Base-by-base conservation (phyloP, 2,113 vertebrate species). In the Phycodurus eques region DNA sequence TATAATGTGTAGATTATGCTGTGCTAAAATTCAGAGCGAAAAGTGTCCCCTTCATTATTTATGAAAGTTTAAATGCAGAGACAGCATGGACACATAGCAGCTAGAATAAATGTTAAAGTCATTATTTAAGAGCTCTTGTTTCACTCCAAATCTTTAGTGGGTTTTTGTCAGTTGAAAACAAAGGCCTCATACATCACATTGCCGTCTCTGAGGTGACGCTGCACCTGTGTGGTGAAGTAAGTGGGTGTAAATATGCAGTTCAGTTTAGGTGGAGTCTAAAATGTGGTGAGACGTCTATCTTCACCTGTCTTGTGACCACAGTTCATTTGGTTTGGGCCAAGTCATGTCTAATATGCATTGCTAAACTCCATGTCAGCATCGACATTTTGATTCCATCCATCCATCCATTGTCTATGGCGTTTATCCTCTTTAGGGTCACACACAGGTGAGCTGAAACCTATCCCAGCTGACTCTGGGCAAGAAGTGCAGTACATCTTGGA, bases 231-330 rank as follows among this genome's bases (percentile, higher is more conserved):
- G 15, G 54, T 78, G 13, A 53, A 57, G 20, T 73, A 31, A 39
- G 35, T 71, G 31, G 43, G 62, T 69, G 17, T 10, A 19, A 69
- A 49, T 60, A 62, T 56, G 64, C 49, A 68, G 42, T 33, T 51
- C 43, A 14, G 35, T 74, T 56, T 60, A 69, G 56, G 42, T 70
- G 49, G 49, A 69, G 70, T 31, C 71, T 17, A 54, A 49, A 60
- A 35, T 73, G 71, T 72, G 17, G 3, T 61, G n/a, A 13, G 47
- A 19, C 68, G 73, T 76, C 70, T 61, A 68, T n/a, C 46, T 42
- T 85, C 77, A 83, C 83, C 81, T 76, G 72, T 78, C 63, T 76
- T 56, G 59, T 73, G 46, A 43, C 49, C n/a, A 75, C 76, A 81
- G 75, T 81, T 70, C 67, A 42, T 66, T n/a, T 68, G 31, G 67